Evolutionary conservation across 2,888 invertebrate species (phyloP).

Genomic region (Malthinus flaveolus): DNA sequence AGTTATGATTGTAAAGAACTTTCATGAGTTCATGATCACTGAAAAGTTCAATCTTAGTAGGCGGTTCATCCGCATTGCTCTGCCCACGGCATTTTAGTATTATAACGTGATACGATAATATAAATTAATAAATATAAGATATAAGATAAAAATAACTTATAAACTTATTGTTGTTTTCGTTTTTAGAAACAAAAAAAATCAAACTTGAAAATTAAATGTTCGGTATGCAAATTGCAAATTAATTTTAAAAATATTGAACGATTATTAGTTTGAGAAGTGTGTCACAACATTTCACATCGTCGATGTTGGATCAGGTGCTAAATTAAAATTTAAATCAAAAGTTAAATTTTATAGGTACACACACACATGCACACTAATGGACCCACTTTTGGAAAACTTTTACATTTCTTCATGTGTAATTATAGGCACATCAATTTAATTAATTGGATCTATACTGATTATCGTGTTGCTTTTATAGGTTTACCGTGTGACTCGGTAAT

Average conservation of each 20-base stretch:
- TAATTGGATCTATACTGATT: too few species aligned
- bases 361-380: background rate
- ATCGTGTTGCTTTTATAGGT: too few species aligned
- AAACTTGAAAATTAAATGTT: slow-evolving; percentile 1
- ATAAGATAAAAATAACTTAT: background rate
- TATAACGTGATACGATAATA: slow-evolving; percentile 6
- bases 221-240: slow-evolving; percentile 4
- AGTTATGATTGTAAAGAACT: slow-evolving; percentile 11
- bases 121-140: background rate
- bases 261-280: background rate
- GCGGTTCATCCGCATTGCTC: slow-evolving; percentile 27
- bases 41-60: slow-evolving; percentile 27
- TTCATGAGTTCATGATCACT: slow-evolving; percentile 26
- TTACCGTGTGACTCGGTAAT: too few species aligned
- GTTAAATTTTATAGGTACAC: background rate
- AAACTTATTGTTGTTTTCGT: too few species aligned
- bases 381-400: slow-evolving; percentile 3
- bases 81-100: slow-evolving; percentile 13
- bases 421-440: too few species aligned
- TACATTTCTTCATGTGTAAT: background rate
- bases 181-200: slow-evolving; percentile 1
- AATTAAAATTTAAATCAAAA: slow-evolving; percentile 11
- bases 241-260: background rate
- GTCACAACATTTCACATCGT: slow-evolving; percentile 8
- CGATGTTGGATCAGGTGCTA: slow-evolving; percentile 7